Percentiles rank a stretch among this genome's conserved stretches.
Conservation (phyloP, 1,140 invertebrate species). For the Apis cerana region DNA sequence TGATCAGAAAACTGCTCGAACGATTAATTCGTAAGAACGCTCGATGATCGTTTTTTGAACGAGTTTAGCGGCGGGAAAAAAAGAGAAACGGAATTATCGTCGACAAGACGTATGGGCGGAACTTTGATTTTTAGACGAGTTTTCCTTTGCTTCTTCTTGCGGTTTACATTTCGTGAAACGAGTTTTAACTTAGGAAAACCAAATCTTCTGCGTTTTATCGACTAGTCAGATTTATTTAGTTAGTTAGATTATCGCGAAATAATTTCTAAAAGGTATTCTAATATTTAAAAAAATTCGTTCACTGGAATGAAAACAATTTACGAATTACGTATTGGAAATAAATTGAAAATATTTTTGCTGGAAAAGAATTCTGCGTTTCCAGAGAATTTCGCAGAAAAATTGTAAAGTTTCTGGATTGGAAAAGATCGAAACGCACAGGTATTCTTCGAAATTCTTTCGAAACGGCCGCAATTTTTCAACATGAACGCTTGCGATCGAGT, state of each 20-base stretch:
- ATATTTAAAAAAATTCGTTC: not conserved
- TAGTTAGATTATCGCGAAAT: too few relatives aligned
- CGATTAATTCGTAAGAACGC: not conserved
- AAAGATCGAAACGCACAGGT: not conserved
- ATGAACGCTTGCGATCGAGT: conserved; percentile 2
- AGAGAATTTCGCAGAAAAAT: too few relatives aligned
- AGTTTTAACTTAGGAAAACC: not conserved
- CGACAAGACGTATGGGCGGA: not conserved
- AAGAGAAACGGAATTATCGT: conserved; percentile 1
- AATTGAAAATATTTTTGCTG: too few relatives aligned
- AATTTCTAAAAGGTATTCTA: too few relatives aligned
- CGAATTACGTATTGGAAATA: too few relatives aligned
- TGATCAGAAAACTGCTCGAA: not conserved
- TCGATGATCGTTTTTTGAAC: not conserved
- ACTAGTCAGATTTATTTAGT: too few relatives aligned
- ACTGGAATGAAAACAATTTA: too few relatives aligned
- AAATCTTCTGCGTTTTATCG: not conserved
- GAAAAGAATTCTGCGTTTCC: too few relatives aligned
- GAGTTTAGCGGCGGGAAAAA: not conserved
- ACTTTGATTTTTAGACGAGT: not conserved
- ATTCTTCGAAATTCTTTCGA: not conserved
- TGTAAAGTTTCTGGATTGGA: too few relatives aligned
- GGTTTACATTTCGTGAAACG: not conserved
- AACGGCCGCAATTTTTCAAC: not conserved
- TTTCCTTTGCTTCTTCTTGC: not conserved